Percentiles rank a stretch among this genome's conserved stretches.
phyloP scores from a whole-genome alignment of 2,113 vertebrate species.

The Onychostruthus taczanowskii region DNA sequence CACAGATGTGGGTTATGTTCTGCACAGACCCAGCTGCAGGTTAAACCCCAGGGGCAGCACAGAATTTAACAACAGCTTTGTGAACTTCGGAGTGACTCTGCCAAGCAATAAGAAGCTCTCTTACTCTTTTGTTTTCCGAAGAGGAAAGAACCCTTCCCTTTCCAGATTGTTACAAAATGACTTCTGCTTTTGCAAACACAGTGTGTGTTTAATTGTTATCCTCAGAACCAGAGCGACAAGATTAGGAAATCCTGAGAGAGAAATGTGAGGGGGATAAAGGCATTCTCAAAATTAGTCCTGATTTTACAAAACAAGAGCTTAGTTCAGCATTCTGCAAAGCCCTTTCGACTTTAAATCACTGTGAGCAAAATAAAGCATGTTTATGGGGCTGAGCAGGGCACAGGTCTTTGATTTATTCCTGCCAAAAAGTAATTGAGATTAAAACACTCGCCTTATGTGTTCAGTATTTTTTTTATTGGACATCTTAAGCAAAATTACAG shows the following conservation, averaged over 20 bases:
- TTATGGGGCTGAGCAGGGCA: slow-evolving; percentile 15
- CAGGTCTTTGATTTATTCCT: slow-evolving; percentile 36
- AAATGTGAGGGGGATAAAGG: background rate
- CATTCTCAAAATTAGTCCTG: slow-evolving; percentile 1
- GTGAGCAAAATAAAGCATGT: slow-evolving; percentile 44
- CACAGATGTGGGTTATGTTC: background rate
- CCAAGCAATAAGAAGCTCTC: background rate
- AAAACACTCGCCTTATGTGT: slow-evolving; percentile 16
- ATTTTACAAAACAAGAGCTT: slow-evolving; percentile 6
- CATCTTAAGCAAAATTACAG: slow-evolving; percentile 40
- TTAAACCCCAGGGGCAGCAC: background rate
- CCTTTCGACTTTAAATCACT: background rate
- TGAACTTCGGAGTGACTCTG: background rate
- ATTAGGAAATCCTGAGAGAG: background rate
- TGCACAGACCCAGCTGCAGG: background rate
- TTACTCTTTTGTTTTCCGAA: background rate
- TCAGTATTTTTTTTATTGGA: slow-evolving; percentile 37
- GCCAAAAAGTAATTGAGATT: slow-evolving; percentile 40
- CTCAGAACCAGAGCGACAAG: background rate
- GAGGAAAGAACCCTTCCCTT: background rate
- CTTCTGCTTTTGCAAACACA: background rate
- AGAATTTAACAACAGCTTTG: background rate
- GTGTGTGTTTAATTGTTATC: background rate
- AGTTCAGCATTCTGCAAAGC: slow-evolving; percentile 39
- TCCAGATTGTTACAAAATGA: background rate